phyloP scores from a whole-genome alignment of 2,888 invertebrate species.

The Branchellion lobata region DNA sequence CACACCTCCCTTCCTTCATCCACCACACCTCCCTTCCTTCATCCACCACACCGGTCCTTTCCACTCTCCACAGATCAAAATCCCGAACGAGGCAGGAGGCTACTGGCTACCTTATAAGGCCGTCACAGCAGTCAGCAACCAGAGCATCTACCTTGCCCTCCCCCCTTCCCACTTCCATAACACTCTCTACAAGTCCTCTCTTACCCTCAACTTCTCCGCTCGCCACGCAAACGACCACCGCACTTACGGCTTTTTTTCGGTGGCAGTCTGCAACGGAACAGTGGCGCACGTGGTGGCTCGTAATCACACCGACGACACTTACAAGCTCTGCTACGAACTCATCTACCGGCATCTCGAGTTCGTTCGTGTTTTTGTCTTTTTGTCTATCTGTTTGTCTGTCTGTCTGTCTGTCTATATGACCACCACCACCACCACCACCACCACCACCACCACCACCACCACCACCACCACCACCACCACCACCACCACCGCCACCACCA shows the following conservation, averaged over 20 bases:
- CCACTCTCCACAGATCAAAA: constrained; percentile 15
- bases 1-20: too few relatives aligned
- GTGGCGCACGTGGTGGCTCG: not conserved
- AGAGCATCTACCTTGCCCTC: not conserved
- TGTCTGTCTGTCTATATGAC: too few relatives aligned
- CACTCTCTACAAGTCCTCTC: constrained; percentile 22
- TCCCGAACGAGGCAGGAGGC: constrained; percentile 8
- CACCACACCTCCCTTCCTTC: too few relatives aligned
- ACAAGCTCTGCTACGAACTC: constrained; percentile 22
- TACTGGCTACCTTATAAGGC: constrained; percentile 21
- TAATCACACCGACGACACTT: not conserved
- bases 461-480: too few relatives aligned
- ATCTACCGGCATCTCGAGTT: not conserved
- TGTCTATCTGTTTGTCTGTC: too few relatives aligned
- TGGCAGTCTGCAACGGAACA: constrained; percentile 34
- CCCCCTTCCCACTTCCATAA: constrained; percentile 14
- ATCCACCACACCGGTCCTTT: too few relatives aligned
- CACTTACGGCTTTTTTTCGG: not conserved
- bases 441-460: too few relatives aligned
- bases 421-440: too few relatives aligned
- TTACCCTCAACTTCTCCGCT: not conserved
- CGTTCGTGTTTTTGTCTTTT: not conserved
- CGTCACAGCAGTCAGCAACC: not conserved
- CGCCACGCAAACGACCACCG: not conserved
- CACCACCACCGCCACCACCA: too few relatives aligned